Percentiles rank a stretch among this genome's conserved stretches.
Conservation (phyloP, 2,888 invertebrate species). For the Tenthredo notha region DNA sequence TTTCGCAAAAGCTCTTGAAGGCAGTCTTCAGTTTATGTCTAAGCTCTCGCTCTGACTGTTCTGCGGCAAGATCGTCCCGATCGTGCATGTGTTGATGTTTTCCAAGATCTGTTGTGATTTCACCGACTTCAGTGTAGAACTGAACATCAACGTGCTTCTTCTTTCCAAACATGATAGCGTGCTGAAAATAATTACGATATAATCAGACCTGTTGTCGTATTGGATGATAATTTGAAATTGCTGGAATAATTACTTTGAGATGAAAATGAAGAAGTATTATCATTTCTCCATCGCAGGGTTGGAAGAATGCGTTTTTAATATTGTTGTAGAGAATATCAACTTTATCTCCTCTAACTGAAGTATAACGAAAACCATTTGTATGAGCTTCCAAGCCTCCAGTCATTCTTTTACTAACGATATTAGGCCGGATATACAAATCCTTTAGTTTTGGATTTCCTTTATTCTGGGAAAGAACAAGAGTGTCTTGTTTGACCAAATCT, state of each 20-base stretch:
- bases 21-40: conserved; percentile 98
- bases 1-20: conserved; percentile 99
- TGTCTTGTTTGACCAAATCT: conserved; percentile 99
- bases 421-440: conserved; percentile 99
- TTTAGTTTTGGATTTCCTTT: conserved; percentile 99
- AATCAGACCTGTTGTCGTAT: neutral
- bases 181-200: conserved; percentile 77
- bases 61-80: conserved; percentile 98
- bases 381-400: conserved; percentile 95
- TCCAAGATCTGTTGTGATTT: conserved; percentile 99
- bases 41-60: conserved; percentile 98
- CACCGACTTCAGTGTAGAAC: conserved; percentile 99
- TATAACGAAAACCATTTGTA: conserved; percentile 97
- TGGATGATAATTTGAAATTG: conserved; percentile 29
- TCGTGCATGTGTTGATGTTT: conserved; percentile 99
- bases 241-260: conserved; percentile 84
- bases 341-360: conserved; percentile 99
- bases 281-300: conserved; percentile 99
- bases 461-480: conserved; percentile 94
- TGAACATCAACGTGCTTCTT: conserved; percentile 99
- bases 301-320: conserved; percentile 99
- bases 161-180: conserved; percentile 99
- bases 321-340: conserved; percentile 99
- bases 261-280: conserved; percentile 99
- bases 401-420: conserved; percentile 98